Evolutionary conservation across 2,888 invertebrate species (phyloP), one percentile per base, ranked within the genome.

Genomic region (Cynaeus angustus): DNA sequence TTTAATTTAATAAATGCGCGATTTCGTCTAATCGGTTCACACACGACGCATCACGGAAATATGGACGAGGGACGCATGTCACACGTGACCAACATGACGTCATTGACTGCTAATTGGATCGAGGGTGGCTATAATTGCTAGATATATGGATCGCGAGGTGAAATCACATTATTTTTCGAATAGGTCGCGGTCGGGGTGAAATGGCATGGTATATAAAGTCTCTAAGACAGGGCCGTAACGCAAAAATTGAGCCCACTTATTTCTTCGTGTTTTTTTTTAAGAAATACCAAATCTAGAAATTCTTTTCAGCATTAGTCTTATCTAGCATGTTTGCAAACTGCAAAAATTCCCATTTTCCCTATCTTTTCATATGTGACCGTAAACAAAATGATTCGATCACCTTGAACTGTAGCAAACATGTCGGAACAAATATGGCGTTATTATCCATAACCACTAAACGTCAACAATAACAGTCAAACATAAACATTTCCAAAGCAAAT

Each of bases 1-100:
- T 79, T 78, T 78, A 78, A 79, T 79, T 79, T 77, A 78, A 80
- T 79, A 78, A 79, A 77, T 77, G 74, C 76, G 37, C 72, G 72
- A 73, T 75, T 74, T 76, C 72, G 73, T 72, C 59, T 70, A 72
- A 72, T 73, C 70, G 72, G 64, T 70, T 70, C 72, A 72, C 72
- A 71, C 50, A 41, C 56, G 30, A 26, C 52, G 28, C 14, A 13
- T 30, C 21, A 21, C 21, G 21, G 21, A 21, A 21, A 21, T 21
- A 21, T 21, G 21, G 21, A 3, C 21, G 21, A 21, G 21, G 21
- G 21, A 3, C 21, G 21, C 21, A 21, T 4, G 4, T 4, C 33
- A 16, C 21, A 16, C 48, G 28, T 43, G 41, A 41, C 28, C 43
- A 12, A 33, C 28, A 7, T 26, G 48, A 28, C 48, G 26, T 10